Conservation (phyloP, 1,140 invertebrate species). For the Ladona fulva region DNA sequence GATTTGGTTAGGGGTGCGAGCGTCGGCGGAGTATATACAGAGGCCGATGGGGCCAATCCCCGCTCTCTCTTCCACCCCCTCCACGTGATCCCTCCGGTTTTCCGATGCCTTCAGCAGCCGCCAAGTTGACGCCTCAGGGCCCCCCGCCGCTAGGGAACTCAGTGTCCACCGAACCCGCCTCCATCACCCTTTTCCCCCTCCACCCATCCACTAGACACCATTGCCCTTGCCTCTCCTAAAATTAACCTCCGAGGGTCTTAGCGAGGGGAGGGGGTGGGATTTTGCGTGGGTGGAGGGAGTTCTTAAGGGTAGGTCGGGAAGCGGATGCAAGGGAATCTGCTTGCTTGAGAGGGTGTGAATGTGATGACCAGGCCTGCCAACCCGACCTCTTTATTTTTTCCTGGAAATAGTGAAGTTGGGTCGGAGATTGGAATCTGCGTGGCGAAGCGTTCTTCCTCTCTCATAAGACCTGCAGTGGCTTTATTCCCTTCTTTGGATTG, state of each 20-base stretch:
- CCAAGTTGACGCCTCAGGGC: not conserved
- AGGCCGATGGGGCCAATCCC: not conserved
- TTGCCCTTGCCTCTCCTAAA: not conserved
- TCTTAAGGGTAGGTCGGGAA: conserved; percentile 7
- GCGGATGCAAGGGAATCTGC: not conserved
- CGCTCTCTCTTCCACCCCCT: not conserved
- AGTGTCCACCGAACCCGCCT: not conserved
- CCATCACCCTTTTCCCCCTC: not conserved
- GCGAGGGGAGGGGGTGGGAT: not conserved
- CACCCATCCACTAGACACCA: not conserved
- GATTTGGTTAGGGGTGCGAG: not conserved
- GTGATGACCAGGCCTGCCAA: not conserved
- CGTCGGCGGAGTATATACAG: not conserved
- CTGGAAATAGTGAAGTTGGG: not conserved
- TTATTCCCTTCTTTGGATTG: too few relatives aligned
- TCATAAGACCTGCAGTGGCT: too few relatives aligned
- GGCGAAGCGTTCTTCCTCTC: too few relatives aligned
- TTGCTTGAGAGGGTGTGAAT: not conserved
- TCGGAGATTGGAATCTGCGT: not conserved
- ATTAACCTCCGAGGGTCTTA: not conserved
- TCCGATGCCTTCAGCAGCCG: not conserved
- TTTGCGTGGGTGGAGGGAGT: not conserved
- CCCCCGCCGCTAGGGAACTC: not conserved
- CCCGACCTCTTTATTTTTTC: not conserved
- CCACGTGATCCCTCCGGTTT: not conserved